phyloP scores from a whole-genome alignment of 2,797 vertebrate genomes.

The Sebastes variabilis region DNA sequence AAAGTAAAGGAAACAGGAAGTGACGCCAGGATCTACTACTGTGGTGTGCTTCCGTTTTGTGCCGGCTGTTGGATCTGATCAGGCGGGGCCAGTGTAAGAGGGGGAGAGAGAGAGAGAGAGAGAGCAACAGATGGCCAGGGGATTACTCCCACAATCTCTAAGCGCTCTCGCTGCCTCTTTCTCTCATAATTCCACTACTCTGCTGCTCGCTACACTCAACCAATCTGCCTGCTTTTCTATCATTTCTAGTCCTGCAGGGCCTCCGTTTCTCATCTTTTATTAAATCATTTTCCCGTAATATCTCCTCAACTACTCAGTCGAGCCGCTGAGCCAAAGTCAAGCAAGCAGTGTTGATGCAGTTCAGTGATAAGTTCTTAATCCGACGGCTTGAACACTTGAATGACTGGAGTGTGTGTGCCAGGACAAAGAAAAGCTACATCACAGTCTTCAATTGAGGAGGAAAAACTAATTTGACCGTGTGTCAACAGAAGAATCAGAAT shows the following conservation, averaged over 20 bases:
- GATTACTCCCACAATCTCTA: constrained; percentile 82
- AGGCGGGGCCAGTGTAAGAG: constrained; percentile 14
- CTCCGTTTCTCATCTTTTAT: background rate
- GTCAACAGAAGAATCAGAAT: background rate
- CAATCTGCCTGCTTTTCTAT: constrained; percentile 5
- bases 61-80: constrained; percentile 31
- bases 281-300: background rate
- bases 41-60: constrained; percentile 32
- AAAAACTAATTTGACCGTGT: background rate
- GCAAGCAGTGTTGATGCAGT: background rate
- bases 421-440: background rate
- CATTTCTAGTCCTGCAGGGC: background rate
- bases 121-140: constrained; percentile 81
- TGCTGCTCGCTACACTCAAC: constrained; percentile 23
- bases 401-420: background rate
- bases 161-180: constrained; percentile 62
- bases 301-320: background rate
- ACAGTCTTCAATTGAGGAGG: background rate
- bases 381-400: background rate
- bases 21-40: constrained; percentile 17
- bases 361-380: background rate
- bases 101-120: constrained; percentile 8
- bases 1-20: constrained; percentile 53
- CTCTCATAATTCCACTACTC: constrained; percentile 70
- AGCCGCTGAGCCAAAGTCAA: background rate